These are phyloP conservation scores for Torymus auratus DNA, from an alignment of 2,888 invertebrate species.

Conservation along the genomic window DNA sequence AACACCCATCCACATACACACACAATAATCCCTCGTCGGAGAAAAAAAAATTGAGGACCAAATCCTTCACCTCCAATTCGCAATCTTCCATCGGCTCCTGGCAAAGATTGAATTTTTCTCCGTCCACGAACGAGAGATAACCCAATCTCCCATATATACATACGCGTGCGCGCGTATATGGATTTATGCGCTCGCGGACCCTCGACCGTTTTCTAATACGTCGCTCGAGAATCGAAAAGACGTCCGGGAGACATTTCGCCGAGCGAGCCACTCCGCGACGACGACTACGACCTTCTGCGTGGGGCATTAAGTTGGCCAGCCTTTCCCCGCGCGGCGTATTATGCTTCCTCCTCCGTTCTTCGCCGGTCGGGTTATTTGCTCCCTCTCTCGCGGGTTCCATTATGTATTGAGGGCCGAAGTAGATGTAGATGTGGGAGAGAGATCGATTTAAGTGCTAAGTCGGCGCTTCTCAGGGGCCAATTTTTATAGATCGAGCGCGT, in stretches of 20 bases:
- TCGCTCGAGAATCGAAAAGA: slow-evolving; percentile 1
- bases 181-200: slow-evolving; percentile 11
- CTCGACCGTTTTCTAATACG: slow-evolving; percentile 20
- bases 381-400: slow-evolving; percentile 2
- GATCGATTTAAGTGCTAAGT: slow-evolving; percentile 17
- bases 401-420: neutral
- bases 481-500: neutral
- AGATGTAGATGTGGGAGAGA: neutral
- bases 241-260: neutral
- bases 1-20: too few species aligned
- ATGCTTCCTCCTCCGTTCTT: too few species aligned
- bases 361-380: neutral
- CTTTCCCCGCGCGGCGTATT: too few species aligned
- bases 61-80: slow-evolving; percentile 6
- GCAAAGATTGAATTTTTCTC: slow-evolving; percentile 30
- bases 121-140: slow-evolving; percentile 9
- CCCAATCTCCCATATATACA: neutral
- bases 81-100: neutral
- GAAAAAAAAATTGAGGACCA: neutral
- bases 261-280: too few species aligned
- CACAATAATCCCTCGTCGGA: neutral
- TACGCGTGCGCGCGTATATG: neutral
- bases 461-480: too few species aligned
- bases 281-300: slow-evolving; percentile 7
- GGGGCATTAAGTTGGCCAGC: slow-evolving; percentile 32